Evolutionary conservation across 2,888 invertebrate genomes (phyloP).

Genomic region (Acanthosepion esculentum): DNA sequence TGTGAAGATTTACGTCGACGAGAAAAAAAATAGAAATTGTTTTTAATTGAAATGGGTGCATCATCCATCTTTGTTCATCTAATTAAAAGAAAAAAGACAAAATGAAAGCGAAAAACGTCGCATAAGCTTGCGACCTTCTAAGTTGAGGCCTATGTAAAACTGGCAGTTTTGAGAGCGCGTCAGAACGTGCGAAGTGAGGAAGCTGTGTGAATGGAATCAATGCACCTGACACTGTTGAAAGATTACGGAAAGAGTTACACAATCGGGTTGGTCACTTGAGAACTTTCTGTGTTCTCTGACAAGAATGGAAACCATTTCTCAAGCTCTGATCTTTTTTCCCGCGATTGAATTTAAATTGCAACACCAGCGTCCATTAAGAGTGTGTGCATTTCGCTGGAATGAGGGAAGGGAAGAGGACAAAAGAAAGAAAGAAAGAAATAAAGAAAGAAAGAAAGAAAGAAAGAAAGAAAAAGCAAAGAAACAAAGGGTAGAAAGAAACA

Average conservation of each 20-base stretch:
- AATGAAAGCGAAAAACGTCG: neutral
- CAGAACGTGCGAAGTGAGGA: neutral
- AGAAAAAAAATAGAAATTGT: no score
- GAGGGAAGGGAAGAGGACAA: neutral
- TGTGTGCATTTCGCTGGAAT: neutral
- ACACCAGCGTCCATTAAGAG: neutral
- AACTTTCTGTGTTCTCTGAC: neutral
- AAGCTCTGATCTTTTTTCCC: neutral
- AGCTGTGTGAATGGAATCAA: neutral
- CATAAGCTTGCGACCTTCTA: neutral
- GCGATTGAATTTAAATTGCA: neutral
- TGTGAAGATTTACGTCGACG: no score
- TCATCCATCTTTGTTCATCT: no score
- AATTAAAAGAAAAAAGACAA: neutral
- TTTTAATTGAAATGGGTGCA: no score
- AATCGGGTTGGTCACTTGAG: neutral
- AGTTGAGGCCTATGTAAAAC: neutral
- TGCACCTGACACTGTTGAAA: neutral
- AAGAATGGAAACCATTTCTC: neutral
- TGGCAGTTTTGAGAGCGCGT: neutral
- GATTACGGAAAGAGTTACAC: neutral
- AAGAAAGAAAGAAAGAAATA: neutral
- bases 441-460: neutral
- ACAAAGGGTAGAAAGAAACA: neutral
- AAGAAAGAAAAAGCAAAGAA: neutral